Conservation (phyloP, 1,140 invertebrate genomes). For the Hyles euphorbiae region DNA sequence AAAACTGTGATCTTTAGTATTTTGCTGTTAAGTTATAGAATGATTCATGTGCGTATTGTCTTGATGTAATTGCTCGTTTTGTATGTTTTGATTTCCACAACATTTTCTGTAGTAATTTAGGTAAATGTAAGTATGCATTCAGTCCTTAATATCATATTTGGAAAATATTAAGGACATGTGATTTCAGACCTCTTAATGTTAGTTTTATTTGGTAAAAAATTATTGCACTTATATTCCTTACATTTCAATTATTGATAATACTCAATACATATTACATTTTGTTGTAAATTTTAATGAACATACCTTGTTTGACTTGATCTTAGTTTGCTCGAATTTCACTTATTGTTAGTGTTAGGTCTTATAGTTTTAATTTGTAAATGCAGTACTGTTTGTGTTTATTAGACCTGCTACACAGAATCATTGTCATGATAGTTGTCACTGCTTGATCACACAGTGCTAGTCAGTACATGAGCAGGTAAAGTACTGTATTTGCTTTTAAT, state of each 20-base stretch:
- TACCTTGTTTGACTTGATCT: conserved; percentile 22
- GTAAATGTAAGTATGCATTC: not conserved
- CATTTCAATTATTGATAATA: conserved; percentile 28
- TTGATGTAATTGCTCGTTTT: conserved; percentile 7
- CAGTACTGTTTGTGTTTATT: conserved; percentile 19
- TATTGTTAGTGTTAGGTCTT: conserved; percentile 25
- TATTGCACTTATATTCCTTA: conserved; percentile 3
- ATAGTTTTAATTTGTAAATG: conserved; percentile 24
- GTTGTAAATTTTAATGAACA: conserved; percentile 19
- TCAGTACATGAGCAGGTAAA: conserved; percentile 27
- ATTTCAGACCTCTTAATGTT: conserved; percentile 10
- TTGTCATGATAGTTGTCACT: conserved; percentile 6
- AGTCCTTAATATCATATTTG: not conserved
- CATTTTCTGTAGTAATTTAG: not conserved
- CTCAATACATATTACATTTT: conserved; percentile 23
- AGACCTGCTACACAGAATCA: conserved; percentile 13
- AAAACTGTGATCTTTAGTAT: conserved; percentile 41
- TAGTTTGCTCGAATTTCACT: conserved; percentile 32
- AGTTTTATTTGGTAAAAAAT: conserved; percentile 15
- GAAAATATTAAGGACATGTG: conserved; percentile 4
- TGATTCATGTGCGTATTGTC: conserved; percentile 12
- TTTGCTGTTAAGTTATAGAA: conserved; percentile 30
- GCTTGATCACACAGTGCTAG: conserved; percentile 19
- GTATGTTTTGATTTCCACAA: conserved; percentile 3
- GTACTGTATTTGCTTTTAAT: conserved; percentile 12